Evolutionary conservation across 2,113 vertebrate species (phyloP).

Genomic region (Cyanoderma ruficeps): DNA sequence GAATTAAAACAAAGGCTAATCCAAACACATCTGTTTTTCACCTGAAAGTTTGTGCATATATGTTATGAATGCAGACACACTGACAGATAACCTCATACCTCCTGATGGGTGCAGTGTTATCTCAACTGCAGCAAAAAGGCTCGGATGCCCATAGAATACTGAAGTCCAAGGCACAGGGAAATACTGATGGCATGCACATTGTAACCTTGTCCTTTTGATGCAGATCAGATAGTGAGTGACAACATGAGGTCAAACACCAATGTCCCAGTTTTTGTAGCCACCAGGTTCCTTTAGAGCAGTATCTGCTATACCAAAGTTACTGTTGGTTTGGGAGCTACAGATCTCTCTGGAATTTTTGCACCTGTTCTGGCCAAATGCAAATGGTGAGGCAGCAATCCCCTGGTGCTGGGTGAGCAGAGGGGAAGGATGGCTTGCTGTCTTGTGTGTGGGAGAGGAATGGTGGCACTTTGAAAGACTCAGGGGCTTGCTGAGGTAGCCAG

Average conservation of each 20-base stretch:
- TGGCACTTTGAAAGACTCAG: background rate
- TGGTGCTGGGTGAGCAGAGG: background rate
- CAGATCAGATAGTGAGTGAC: background rate
- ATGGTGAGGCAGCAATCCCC: background rate
- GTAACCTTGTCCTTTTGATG: background rate
- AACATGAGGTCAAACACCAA: background rate
- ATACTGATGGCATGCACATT: background rate
- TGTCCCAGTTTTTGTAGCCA: background rate
- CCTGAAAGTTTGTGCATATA: background rate
- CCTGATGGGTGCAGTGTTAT: background rate
- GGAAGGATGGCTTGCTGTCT: background rate
- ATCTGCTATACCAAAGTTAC: background rate
- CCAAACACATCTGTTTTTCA: background rate
- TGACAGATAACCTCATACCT: background rate
- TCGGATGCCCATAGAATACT: background rate
- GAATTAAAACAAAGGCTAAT: background rate
- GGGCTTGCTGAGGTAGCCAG: background rate
- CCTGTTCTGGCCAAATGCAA: background rate
- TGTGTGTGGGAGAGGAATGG: background rate
- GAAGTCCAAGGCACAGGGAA: background rate
- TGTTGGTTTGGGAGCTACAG: background rate
- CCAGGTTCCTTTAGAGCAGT: background rate
- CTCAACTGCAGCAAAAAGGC: background rate
- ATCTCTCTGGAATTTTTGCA: background rate
- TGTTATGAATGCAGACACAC: background rate